Base-by-base conservation (phyloP, 2,888 invertebrate genomes). In the Caenorhabditis angaria region DNA sequence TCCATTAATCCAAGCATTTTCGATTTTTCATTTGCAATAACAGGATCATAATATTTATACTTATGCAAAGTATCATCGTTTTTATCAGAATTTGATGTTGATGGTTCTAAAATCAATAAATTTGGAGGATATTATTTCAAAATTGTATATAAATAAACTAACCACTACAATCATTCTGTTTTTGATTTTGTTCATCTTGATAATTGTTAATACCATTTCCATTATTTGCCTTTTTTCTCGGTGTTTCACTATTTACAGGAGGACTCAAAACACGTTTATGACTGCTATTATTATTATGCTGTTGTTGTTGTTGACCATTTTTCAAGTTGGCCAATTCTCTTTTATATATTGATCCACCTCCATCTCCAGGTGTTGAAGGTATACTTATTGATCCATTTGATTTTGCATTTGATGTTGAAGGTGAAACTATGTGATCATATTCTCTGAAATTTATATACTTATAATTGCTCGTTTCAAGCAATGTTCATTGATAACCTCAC, bases 41-140 rank as follows among this genome's bases (percentile, higher is more conserved):
- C 57, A 22, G 56, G 53, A 61, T 70, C 70, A 29, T 65, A 70
- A 12, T 41, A 65, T 29, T 58, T 61, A 22, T 61, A 48, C 70
- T 65, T 70, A 14, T 64, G 61, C 8, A 10, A 41, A 41, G 3
- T 10, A 24, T 54, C 54, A 22, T 18, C 22, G 25, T 54, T 54
- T 54, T 18, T n/a, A 12, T 27, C 25, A 14, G 8, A 24, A 54
- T 27, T 25, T 27, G 28, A 25, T 27, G 54, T 54, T 54, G 54
- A 27, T 6, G 54, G 54, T 54, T 54, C 54, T 54, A 32, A 32
- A 32, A 32, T 8, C 32, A 8, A 32, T 5, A 32, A 32, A 32
- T 8, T 32, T 8, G 32, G 32, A 32, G 32, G 10, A 10, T 32
- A 8, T 10, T 32, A 32, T 32, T 32, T 32, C 5, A 32, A 32